phyloP scores from a whole-genome alignment of 2,113 vertebrate genomes.

The Zootoca vivipara region DNA sequence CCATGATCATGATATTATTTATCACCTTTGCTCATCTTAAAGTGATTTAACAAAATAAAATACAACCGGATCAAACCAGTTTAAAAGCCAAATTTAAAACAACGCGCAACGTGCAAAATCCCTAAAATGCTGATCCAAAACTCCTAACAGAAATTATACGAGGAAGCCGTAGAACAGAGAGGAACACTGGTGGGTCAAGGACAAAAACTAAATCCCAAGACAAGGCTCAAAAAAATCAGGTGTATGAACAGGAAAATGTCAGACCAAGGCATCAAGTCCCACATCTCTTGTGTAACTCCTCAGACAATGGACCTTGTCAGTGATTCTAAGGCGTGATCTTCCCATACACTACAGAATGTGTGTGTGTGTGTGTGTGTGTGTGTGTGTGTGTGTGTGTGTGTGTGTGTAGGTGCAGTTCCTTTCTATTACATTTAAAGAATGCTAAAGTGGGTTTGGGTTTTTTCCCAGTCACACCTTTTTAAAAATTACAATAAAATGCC shows the following conservation, averaged over 20 bases:
- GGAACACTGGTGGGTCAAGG: background rate
- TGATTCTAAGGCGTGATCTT: background rate
- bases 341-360: background rate
- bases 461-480: background rate
- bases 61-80: too few species aligned
- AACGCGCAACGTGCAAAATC: too few species aligned
- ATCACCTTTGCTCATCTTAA: too few species aligned
- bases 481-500: slow-evolving; percentile 6
- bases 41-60: too few species aligned
- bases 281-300: background rate
- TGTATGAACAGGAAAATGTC: background rate
- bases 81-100: too few species aligned
- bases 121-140: background rate
- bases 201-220: background rate
- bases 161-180: too few species aligned
- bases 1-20: too few species aligned
- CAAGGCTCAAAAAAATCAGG: background rate
- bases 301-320: background rate
- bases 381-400: too few species aligned
- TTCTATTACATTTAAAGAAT: background rate
- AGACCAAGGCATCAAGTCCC: background rate
- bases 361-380: too few species aligned
- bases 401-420: too few species aligned
- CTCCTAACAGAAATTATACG: background rate
- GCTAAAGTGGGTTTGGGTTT: background rate